Conservation (phyloP, 1,140 invertebrate genomes). For the Pachyrhynchus sulphureomaculatus region DNA sequence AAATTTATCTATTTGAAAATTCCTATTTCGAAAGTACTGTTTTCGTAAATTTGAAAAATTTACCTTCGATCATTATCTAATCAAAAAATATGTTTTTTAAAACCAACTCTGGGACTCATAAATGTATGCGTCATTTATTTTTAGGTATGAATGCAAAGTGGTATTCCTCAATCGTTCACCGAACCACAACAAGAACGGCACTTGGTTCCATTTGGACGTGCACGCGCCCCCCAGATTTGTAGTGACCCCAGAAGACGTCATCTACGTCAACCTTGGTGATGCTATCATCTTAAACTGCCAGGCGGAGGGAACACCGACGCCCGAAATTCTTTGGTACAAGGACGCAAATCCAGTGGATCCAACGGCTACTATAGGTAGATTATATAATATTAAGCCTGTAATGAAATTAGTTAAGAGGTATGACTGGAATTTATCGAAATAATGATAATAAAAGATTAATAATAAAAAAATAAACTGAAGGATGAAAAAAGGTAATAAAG, state of each 20-base stretch:
- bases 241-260: constrained; percentile 88
- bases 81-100: no score
- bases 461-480: no score
- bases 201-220: constrained; percentile 95
- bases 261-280: constrained; percentile 94
- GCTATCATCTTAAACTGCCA: constrained; percentile 93
- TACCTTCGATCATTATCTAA: no score
- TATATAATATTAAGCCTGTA: neutral
- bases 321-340: constrained; percentile 91
- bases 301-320: constrained; percentile 87
- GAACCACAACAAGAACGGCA: constrained; percentile 86
- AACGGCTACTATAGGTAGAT: constrained; percentile 68
- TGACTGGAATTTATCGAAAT: no score
- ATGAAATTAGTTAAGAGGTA: no score
- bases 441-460: no score
- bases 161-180: constrained; percentile 92
- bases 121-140: no score
- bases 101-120: no score
- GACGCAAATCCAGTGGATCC: constrained; percentile 87
- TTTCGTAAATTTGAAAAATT: no score
- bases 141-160: constrained; percentile 88
- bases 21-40: no score
- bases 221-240: constrained; percentile 92
- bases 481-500: no score
- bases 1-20: no score